Percentiles rank a stretch among this genome's conserved stretches.
Conservation (phyloP, 2,113 vertebrate species). For the Lamprotornis superbus region DNA sequence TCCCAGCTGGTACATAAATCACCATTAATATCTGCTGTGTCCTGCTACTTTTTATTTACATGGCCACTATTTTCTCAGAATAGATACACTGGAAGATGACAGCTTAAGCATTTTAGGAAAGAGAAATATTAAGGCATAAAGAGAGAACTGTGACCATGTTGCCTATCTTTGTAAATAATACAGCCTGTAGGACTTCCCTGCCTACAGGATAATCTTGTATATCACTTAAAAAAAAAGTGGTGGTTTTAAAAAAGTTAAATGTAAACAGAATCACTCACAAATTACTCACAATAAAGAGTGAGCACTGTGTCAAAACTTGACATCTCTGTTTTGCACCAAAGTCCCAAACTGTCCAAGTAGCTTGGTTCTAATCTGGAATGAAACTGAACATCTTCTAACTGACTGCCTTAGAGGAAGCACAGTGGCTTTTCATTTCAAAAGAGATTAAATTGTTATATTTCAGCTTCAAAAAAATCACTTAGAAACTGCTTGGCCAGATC, state of each 20-base stretch:
- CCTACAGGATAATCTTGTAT: neutral
- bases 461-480: neutral
- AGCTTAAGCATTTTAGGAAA: neutral
- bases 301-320: neutral
- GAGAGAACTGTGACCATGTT: neutral
- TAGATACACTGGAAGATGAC: neutral
- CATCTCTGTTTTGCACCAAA: neutral
- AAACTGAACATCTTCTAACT: neutral
- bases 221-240: neutral
- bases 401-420: neutral
- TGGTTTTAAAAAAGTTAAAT: neutral
- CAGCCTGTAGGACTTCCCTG: neutral
- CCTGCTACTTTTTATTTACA: neutral
- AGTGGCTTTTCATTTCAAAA: neutral
- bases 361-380: neutral
- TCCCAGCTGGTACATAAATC: neutral
- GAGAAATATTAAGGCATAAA: neutral
- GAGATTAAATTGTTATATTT: neutral
- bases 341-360: neutral
- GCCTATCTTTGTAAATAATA: neutral
- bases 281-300: neutral
- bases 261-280: neutral
- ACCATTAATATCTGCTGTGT: neutral
- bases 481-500: neutral
- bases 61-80: neutral